Evolutionary conservation across 2,113 vertebrate genomes (phyloP).

Genomic region (Coptodon bakossiorum): DNA sequence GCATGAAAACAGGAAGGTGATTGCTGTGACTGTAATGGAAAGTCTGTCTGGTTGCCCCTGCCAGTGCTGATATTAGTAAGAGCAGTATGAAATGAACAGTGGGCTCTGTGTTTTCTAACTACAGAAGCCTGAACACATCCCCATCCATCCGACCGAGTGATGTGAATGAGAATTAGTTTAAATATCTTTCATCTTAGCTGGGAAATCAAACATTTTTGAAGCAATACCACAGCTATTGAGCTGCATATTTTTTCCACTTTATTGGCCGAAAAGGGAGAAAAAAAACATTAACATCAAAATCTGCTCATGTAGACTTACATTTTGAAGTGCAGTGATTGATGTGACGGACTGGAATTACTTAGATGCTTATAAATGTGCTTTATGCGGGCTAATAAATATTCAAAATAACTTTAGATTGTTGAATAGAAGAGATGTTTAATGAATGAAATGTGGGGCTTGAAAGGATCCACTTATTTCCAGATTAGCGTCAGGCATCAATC

Average conservation of each 20-base stretch:
- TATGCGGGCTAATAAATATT: neutral
- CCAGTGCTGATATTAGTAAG: conserved; percentile 28
- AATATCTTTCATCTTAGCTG: neutral
- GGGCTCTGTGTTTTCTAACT: conserved; percentile 39
- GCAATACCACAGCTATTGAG: neutral
- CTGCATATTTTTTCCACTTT: neutral
- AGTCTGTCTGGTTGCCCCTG: conserved; percentile 10
- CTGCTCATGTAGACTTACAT: neutral
- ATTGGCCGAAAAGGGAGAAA: neutral
- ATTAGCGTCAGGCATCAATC: neutral
- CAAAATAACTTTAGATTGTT: neutral
- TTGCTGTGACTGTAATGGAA: conserved; percentile 45
- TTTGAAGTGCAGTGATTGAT: neutral
- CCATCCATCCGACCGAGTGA: neutral
- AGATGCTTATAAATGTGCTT: neutral
- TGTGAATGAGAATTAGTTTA: neutral
- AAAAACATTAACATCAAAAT: neutral
- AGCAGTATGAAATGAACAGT: conserved; percentile 36
- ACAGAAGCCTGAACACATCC: neutral
- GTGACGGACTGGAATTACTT: neutral
- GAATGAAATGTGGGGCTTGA: neutral
- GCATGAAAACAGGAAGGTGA: conserved; percentile 52
- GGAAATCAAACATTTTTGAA: neutral
- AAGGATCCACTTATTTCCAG: neutral
- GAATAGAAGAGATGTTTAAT: neutral